phyloP scores from a whole-genome alignment of 2,113 vertebrate species.

The Lampris megalopsis region DNA sequence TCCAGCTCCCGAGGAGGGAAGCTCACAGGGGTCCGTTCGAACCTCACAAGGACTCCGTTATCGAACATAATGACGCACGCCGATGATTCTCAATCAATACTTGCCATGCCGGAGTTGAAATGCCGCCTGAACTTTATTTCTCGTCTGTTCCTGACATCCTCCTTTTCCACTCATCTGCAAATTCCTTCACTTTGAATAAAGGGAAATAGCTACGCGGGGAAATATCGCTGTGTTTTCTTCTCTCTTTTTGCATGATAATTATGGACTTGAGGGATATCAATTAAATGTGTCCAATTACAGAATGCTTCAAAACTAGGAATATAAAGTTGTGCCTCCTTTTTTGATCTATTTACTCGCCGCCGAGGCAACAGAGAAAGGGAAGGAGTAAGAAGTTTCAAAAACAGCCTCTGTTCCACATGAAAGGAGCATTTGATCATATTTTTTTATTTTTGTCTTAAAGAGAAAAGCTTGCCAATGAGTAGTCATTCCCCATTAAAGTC shows the following conservation, averaged over 20 bases:
- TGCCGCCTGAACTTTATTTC: conserved; percentile 49
- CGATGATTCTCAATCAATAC: conserved; percentile 67
- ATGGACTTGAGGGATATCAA: conserved; percentile 78
- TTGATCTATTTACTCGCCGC: conserved; percentile 81
- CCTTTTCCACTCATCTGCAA: conserved; percentile 45
- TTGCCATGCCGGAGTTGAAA: conserved; percentile 45
- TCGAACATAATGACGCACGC: conserved; percentile 64
- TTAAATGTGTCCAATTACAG: conserved; percentile 80
- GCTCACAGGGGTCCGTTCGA: conserved; percentile 71
- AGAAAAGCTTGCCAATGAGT: conserved; percentile 80
- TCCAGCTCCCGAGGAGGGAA: conserved; percentile 59
- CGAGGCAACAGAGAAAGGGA: conserved; percentile 66
- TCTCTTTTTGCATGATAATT: conserved; percentile 68
- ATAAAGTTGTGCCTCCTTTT: conserved; percentile 70
- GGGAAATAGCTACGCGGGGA: conserved; percentile 44
- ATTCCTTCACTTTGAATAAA: conserved; percentile 53
- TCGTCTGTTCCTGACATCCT: conserved; percentile 43
- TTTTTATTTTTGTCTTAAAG: conserved; percentile 82
- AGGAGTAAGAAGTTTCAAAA: conserved; percentile 75
- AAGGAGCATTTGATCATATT: conserved; percentile 82
- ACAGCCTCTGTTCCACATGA: conserved; percentile 80
- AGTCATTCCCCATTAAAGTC: conserved; percentile 84
- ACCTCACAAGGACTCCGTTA: conserved; percentile 67
- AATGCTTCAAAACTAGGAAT: conserved; percentile 77
- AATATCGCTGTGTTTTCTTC: conserved; percentile 38